Evolutionary conservation across 2,888 invertebrate genomes (phyloP).

Genomic region (Apocheima hispidaria): DNA sequence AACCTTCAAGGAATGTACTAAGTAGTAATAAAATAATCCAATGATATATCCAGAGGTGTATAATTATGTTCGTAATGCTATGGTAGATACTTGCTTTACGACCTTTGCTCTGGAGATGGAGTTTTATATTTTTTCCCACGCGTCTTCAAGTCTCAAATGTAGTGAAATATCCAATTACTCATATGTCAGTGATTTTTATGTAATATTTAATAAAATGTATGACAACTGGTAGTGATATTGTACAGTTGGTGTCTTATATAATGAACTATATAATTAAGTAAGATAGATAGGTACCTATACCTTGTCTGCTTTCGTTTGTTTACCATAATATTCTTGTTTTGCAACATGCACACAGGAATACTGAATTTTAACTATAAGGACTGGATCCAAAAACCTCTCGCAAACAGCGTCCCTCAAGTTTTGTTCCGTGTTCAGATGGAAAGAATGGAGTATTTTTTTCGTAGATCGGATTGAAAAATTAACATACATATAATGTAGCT

Average conservation of each 20-base stretch:
- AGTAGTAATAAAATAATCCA: constrained; percentile 21
- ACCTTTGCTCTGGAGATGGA: constrained; percentile 55
- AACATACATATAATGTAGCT: no score
- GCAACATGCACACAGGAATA: no score
- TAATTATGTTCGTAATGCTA: constrained; percentile 31
- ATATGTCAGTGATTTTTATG: constrained; percentile 54
- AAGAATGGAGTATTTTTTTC: no score
- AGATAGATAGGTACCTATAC: no score
- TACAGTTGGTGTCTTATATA: not conserved
- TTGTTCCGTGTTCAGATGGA: no score
- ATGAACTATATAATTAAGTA: no score
- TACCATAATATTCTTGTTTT: no score
- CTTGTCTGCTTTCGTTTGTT: no score
- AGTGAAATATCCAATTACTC: constrained; percentile 62
- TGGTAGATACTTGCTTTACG: constrained; percentile 29
- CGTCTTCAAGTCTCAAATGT: constrained; percentile 54
- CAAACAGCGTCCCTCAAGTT: no score
- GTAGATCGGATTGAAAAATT: not conserved
- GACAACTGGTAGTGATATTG: constrained; percentile 24
- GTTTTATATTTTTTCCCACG: constrained; percentile 70
- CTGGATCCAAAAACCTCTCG: no score
- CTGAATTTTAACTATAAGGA: no score
- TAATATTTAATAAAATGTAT: constrained; percentile 39
- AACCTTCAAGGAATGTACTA: constrained; percentile 8
- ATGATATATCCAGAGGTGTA: constrained; percentile 24